Evolutionary conservation across 2,888 invertebrate genomes (phyloP), one percentile per base, ranked within the genome.

Genomic region (Gymnosoma rotundatum): DNA sequence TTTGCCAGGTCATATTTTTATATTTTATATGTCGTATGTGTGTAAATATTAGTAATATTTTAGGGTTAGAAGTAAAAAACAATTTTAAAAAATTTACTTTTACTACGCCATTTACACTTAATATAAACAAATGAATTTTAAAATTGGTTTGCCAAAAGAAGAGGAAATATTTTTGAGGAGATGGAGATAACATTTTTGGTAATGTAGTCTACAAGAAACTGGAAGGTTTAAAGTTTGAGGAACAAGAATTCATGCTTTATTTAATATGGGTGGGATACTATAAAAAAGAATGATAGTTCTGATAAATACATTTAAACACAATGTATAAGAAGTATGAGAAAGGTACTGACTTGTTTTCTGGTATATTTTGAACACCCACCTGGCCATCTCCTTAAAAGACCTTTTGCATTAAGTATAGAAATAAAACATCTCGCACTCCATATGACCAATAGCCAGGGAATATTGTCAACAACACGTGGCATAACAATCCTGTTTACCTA

Each of bases 21-120:
- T 50, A 7, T 54, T 18, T 54, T 42, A 45, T n/a, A 54, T 21
- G 18, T 78, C n/a, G 12, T 56, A 9, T 67, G 36, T 32, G 18
- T 48, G 48, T 52, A 42, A 69, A 60, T 36, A n/a, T 58, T 45
- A 8, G 32, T 5, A 32, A 56, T 20, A 50, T 60, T 58, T 12
- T 38, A n/a, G 61, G 67, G 38, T 58, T 50, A 42, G 48, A 67
- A 1, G 61, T 18, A 38, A 69, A 69, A 78, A 63, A 58, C 38
- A n/a, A n/a, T 78, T 56, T 48, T 58, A 58, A 38, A 69, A 78
- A 74, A 74, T 74, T 83, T 83, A 74, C 74, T 70, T 78, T 74
- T 74, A 78, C 64, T 78, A 63, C 64, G 45, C 52, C 69, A 64
- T 74, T 69, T 50, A 69, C 7, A 32, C 5, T 32, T 32, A 63